A percentile compares a stretch with the other conserved stretches of the same genome.
phyloP scores from a whole-genome alignment of 1,140 invertebrate species.

The Penaeus vannamei region DNA sequence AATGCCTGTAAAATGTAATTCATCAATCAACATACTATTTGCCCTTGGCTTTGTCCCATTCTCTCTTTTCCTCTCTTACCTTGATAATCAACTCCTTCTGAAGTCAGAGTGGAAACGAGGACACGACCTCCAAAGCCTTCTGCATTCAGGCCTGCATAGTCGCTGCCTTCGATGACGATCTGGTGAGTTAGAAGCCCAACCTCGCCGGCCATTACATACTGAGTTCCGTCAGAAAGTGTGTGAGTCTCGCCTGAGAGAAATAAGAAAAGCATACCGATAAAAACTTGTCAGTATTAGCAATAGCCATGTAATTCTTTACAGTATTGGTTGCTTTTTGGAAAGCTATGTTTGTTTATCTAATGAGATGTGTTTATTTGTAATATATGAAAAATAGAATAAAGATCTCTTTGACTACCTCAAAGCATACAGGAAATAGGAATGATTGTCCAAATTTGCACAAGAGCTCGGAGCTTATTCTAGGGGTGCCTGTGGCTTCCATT shows the following conservation, averaged over 20 bases:
- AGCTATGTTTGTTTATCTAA: neutral
- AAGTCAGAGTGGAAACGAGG: constrained; percentile 45
- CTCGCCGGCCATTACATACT: constrained; percentile 43
- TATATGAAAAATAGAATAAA: too few relatives aligned
- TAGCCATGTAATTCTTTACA: too few relatives aligned
- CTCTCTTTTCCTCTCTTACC: neutral
- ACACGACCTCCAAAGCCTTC: constrained; percentile 62
- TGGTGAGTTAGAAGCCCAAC: constrained; percentile 62
- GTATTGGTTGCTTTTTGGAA: too few relatives aligned
- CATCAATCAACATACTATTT: too few relatives aligned
- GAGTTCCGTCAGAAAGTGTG: constrained; percentile 34
- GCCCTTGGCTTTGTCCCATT: too few relatives aligned
- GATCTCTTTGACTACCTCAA: too few relatives aligned
- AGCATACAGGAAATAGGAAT: too few relatives aligned
- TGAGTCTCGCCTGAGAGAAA: constrained; percentile 19
- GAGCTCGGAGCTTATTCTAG: neutral
- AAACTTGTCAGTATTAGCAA: neutral
- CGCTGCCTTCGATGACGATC: constrained; percentile 59
- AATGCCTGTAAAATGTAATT: too few relatives aligned
- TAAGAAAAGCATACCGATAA: neutral
- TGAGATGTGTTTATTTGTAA: too few relatives aligned
- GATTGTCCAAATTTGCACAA: too few relatives aligned
- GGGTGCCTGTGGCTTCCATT: neutral
- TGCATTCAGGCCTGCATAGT: constrained; percentile 37
- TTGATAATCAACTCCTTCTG: constrained; percentile 38